These are phyloP conservation scores for Euura lappo DNA, from an alignment of 1,140 invertebrate genomes.

Conservation along the genomic window DNA sequence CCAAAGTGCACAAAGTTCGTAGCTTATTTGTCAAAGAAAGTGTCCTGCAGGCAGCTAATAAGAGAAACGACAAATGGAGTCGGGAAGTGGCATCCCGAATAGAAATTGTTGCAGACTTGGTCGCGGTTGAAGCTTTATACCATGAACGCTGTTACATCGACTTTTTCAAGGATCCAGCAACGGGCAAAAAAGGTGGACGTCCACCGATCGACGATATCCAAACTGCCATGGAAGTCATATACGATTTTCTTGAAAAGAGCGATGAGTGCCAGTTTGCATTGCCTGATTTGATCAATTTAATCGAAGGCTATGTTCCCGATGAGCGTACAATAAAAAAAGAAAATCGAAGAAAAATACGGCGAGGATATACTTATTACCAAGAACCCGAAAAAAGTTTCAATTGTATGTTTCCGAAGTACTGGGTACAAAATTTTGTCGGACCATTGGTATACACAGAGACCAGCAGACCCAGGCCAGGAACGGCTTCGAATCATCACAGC, in stretches of 20 bases:
- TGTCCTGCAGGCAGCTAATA: not conserved
- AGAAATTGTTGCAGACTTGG: not conserved
- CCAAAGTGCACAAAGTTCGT: not conserved
- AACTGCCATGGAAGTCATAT: not conserved
- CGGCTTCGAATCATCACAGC: slow-evolving; percentile 27
- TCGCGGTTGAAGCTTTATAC: not conserved
- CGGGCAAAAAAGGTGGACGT: not conserved
- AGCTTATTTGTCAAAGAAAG: not conserved
- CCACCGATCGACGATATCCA: not conserved
- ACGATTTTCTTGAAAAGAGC: not conserved
- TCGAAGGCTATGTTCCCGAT: not conserved
- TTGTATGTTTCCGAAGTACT: not conserved
- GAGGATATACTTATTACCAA: not conserved
- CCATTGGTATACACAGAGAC: not conserved
- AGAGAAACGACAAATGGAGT: not conserved
- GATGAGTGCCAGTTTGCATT: not conserved
- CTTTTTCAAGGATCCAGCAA: not conserved
- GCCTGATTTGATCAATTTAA: not conserved
- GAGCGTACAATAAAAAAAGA: too few species aligned
- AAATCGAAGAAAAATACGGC: not conserved
- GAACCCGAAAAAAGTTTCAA: not conserved
- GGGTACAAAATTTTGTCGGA: not conserved
- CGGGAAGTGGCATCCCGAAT: not conserved
- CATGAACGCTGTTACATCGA: not conserved
- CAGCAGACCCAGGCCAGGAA: slow-evolving; percentile 18